A percentile compares a stretch with the other conserved stretches of the same genome.
Conservation (phyloP, 1,140 invertebrate genomes). For the Cherax quadricarinatus region DNA sequence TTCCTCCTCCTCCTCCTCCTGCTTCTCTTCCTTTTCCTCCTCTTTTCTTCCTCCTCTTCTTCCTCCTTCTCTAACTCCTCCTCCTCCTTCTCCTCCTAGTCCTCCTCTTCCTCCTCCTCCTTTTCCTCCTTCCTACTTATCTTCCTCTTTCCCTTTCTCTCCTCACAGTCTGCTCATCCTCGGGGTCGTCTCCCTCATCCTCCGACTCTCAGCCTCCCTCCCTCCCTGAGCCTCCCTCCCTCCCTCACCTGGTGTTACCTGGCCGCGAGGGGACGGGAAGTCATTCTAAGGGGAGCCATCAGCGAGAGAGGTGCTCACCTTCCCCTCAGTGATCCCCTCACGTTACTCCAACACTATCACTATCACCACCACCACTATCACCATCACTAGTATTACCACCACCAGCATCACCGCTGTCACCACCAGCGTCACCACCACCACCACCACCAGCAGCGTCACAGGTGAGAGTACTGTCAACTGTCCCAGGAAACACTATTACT, state of each 20-base stretch:
- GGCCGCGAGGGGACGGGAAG: constrained; percentile 46
- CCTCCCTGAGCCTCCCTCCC: neutral
- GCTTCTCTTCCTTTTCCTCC: neutral
- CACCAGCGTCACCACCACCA: neutral
- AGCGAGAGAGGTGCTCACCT: constrained; percentile 44
- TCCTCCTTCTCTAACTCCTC: neutral
- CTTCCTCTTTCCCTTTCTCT: neutral
- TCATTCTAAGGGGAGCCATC: constrained; percentile 50
- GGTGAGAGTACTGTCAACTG: neutral
- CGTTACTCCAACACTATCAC: neutral
- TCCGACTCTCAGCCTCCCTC: neutral
- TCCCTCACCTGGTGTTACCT: constrained; percentile 46
- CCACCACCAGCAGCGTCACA: neutral
- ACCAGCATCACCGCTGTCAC: neutral
- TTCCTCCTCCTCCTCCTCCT: too few relatives aligned
- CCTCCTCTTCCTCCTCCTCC: neutral
- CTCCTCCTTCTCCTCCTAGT: neutral
- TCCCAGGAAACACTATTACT: neutral
- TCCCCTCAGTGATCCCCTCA: constrained; percentile 6
- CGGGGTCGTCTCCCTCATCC: neutral
- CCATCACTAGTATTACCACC: neutral
- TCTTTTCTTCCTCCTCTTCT: neutral
- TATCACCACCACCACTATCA: neutral
- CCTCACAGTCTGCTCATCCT: neutral
- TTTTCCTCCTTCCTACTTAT: neutral